Percentiles rank a stretch among this genome's conserved stretches.
Conservation (phyloP, 37 sponge, comb jelly and placozoan species). For the Cliona cf. orientalis region DNA sequence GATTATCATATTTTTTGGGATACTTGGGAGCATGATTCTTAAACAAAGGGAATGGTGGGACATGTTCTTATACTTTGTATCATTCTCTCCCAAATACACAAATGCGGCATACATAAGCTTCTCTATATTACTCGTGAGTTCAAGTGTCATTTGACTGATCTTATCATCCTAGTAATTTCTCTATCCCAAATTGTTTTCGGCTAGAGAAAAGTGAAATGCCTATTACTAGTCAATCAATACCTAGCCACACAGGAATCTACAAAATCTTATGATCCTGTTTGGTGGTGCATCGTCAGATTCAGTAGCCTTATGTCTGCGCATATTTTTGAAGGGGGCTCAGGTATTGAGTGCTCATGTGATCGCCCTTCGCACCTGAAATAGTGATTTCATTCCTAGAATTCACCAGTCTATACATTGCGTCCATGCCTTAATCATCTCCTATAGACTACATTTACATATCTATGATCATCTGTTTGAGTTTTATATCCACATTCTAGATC, state of each 20-base stretch:
- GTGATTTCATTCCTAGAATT: neutral
- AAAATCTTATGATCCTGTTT: no score
- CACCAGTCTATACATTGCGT: conserved; percentile 14
- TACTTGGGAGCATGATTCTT: neutral
- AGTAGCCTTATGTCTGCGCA: neutral
- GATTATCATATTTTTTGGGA: neutral
- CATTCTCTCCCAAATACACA: conserved; percentile 25
- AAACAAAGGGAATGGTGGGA: conserved; percentile 6
- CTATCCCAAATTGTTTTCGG: no score
- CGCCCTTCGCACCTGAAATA: conserved; percentile 27
- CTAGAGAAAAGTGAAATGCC: no score
- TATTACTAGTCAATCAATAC: no score
- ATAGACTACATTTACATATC: neutral
- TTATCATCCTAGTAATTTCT: neutral
- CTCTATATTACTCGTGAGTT: conserved; percentile 20
- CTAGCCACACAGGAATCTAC: no score
- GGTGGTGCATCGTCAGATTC: neutral
- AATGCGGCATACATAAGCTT: conserved; percentile 17
- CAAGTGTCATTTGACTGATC: neutral
- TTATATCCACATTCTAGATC: conserved; percentile 10
- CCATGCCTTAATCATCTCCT: neutral
- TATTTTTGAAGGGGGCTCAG: neutral
- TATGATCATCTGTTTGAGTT: no score
- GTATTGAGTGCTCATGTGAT: neutral
- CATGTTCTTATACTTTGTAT: neutral